These are phyloP conservation scores for Bacillus rossius DNA, from an alignment of 1,140 invertebrate species.

Conservation along the genomic window DNA sequence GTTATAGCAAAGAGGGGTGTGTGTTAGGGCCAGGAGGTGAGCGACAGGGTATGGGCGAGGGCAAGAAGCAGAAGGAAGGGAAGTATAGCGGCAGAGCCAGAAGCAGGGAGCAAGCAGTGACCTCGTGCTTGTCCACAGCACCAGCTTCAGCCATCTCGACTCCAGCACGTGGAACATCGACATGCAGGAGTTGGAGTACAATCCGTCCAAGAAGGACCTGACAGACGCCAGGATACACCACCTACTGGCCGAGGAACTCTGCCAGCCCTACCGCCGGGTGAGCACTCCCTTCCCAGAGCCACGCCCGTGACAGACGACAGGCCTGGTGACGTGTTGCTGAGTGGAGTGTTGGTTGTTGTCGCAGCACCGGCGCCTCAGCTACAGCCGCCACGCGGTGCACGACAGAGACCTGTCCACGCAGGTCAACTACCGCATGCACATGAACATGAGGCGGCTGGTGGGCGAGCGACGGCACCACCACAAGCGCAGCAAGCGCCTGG, in stretches of 20 bases:
- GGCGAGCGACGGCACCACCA: conserved; percentile 79
- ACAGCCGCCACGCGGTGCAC: conserved; percentile 85
- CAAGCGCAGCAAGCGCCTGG: conserved; percentile 66
- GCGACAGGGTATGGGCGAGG: no score
- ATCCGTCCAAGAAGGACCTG: conserved; percentile 83
- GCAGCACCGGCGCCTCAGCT: conserved; percentile 82
- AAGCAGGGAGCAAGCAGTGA: no score
- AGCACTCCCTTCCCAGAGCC: no score
- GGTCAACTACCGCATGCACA: conserved; percentile 86
- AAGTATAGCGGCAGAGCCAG: no score
- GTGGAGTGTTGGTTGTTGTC: no score
- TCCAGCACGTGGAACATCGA: conserved; percentile 83
- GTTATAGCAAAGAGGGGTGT: no score
- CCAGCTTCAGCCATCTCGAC: conserved; percentile 73
- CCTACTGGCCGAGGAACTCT: conserved; percentile 83
- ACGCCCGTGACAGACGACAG: no score
- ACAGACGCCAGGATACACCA: conserved; percentile 92
- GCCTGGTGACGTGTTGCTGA: no score
- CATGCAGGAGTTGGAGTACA: conserved; percentile 88
- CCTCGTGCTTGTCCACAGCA: conserved; percentile 46
- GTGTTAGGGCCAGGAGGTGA: no score
- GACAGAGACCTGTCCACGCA: conserved; percentile 80
- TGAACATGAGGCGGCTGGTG: conserved; percentile 82
- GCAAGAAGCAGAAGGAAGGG: no score
- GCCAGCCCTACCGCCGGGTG: conserved; percentile 85